A percentile compares a stretch with the other conserved stretches of the same genome.
These are phyloP conservation scores for Apis florea DNA, from an alignment of 1,140 invertebrate genomes.

Conservation along the genomic window DNA sequence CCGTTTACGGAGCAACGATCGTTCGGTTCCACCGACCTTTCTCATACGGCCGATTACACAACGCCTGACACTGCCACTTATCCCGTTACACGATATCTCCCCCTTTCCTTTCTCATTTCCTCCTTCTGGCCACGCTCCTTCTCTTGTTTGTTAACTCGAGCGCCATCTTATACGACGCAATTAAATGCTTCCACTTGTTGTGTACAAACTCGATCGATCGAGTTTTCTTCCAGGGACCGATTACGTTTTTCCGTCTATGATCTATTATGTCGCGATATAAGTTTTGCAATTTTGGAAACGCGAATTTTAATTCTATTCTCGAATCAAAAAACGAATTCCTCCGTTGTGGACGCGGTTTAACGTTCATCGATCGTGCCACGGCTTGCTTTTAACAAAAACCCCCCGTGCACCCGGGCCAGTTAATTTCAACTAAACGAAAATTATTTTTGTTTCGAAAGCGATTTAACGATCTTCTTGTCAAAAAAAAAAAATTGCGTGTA, in stretches of 20 bases:
- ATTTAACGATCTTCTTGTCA: too few relatives aligned
- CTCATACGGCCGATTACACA: slow-evolving; percentile 48
- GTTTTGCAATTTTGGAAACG: not conserved
- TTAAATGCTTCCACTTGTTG: slow-evolving; percentile 27
- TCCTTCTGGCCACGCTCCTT: not conserved
- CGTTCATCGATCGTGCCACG: slow-evolving; percentile 30
- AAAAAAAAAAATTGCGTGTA: too few relatives aligned
- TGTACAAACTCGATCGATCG: not conserved
- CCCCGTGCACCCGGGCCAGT: not conserved
- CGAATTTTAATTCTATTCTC: not conserved
- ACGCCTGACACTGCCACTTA: slow-evolving; percentile 49
- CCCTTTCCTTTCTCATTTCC: slow-evolving; percentile 44
- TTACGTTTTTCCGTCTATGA: not conserved
- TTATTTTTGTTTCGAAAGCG: slow-evolving; percentile 18
- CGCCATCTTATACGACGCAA: slow-evolving; percentile 42
- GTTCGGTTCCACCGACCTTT: slow-evolving; percentile 48
- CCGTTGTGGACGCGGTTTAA: slow-evolving; percentile 23
- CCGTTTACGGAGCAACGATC: slow-evolving; percentile 51
- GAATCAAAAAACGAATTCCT: too few relatives aligned
- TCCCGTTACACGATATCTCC: slow-evolving; percentile 52
- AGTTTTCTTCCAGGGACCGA: not conserved
- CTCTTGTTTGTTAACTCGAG: slow-evolving; percentile 17
- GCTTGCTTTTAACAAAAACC: slow-evolving; percentile 33
- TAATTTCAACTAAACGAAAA: slow-evolving; percentile 27
- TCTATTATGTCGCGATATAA: too few relatives aligned